These are phyloP conservation scores for Rhamphomyia laevipes DNA, from an alignment of 2,888 invertebrate genomes.

Conservation along the genomic window DNA sequence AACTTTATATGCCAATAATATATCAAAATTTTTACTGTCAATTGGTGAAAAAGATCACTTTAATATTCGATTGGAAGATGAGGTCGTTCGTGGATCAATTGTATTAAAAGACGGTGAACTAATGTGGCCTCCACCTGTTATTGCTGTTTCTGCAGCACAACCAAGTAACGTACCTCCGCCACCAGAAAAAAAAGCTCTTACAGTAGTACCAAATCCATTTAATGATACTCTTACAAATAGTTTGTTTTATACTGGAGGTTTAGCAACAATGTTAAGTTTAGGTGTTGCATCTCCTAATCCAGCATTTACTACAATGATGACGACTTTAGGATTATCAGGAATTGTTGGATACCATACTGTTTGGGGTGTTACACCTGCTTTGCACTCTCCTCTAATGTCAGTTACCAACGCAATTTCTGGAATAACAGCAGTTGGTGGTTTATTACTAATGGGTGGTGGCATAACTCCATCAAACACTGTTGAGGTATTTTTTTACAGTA, in stretches of 20 bases:
- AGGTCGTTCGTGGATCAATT: slow-evolving; percentile 75
- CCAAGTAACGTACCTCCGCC: slow-evolving; percentile 29
- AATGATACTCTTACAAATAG: slow-evolving; percentile 55
- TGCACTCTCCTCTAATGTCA: slow-evolving; percentile 86
- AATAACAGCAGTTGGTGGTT: slow-evolving; percentile 82
- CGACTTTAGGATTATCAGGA: slow-evolving; percentile 71
- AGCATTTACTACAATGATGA: slow-evolving; percentile 77
- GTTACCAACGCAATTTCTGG: slow-evolving; percentile 88
- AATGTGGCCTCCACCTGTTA: slow-evolving; percentile 69
- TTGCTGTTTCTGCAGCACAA: slow-evolving; percentile 42
- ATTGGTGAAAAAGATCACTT: slow-evolving; percentile 56
- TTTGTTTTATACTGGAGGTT: slow-evolving; percentile 54
- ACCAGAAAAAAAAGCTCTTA: slow-evolving; percentile 36
- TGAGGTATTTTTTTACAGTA: slow-evolving; percentile 41
- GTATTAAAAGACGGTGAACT: slow-evolving; percentile 61
- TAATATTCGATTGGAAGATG: slow-evolving; percentile 69
- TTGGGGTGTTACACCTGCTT: slow-evolving; percentile 83
- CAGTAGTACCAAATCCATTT: slow-evolving; percentile 50
- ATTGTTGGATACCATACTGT: slow-evolving; percentile 43
- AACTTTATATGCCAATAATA: slow-evolving; percentile 82
- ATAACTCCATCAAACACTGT: slow-evolving; percentile 62
- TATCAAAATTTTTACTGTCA: slow-evolving; percentile 65
- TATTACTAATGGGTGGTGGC: slow-evolving; percentile 76
- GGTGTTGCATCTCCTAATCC: slow-evolving; percentile 70
- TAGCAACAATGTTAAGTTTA: slow-evolving; percentile 55